These are phyloP conservation scores for Pristionchus mayeri DNA, from an alignment of 2,888 invertebrate species.

Conservation along the genomic window DNA sequence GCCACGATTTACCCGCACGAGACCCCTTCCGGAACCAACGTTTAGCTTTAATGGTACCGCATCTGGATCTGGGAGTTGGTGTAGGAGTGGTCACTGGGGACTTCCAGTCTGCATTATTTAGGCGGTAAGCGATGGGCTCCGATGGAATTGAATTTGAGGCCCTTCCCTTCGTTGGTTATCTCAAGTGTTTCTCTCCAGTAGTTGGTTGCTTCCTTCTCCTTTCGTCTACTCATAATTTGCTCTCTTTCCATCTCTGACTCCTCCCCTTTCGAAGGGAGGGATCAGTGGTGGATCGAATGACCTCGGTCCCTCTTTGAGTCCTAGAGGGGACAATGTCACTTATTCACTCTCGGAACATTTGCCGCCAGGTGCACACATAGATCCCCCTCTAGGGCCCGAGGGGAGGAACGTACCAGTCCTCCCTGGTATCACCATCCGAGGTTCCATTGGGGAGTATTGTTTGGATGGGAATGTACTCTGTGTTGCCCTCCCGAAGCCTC, in stretches of 20 bases:
- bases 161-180: neutral
- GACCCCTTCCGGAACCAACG: slow-evolving; percentile 4
- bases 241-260: neutral
- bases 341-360: slow-evolving; percentile 51
- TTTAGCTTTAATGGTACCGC: slow-evolving; percentile 29
- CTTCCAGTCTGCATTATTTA: slow-evolving; percentile 13
- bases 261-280: neutral
- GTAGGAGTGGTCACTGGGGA: slow-evolving; percentile 27
- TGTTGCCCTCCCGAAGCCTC: neutral
- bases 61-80: neutral
- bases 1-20: neutral
- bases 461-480: neutral
- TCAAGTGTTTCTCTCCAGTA: slow-evolving; percentile 35
- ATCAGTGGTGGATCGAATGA: slow-evolving; percentile 36
- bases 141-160: slow-evolving; percentile 22
- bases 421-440: neutral
- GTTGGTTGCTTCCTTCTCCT: neutral
- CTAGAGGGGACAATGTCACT: slow-evolving; percentile 44
- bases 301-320: slow-evolving; percentile 27
- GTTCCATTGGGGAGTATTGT: neutral
- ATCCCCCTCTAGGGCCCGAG: slow-evolving; percentile 8
- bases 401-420: neutral
- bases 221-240: neutral
- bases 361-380: slow-evolving; percentile 39
- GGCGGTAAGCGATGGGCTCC: neutral